phyloP scores from a whole-genome alignment of 2,113 vertebrate genomes.

The Tachysurus fulvidraco region DNA sequence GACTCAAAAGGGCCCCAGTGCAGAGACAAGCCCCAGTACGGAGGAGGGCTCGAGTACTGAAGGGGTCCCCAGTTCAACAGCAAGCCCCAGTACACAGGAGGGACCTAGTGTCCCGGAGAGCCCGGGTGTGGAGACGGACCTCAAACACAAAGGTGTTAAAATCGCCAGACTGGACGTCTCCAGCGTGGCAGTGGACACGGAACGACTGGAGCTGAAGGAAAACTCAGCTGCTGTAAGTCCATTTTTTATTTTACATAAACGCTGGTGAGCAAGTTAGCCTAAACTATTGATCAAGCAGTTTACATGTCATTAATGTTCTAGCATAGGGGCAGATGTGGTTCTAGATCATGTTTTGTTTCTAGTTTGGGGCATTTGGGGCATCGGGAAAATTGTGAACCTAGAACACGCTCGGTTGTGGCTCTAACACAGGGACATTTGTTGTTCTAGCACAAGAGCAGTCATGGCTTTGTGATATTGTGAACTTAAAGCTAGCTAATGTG shows the following conservation, averaged over 20 bases:
- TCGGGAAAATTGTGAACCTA: not conserved
- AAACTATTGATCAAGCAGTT: not conserved
- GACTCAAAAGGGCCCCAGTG: not conserved
- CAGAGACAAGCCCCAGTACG: slow-evolving; percentile 42
- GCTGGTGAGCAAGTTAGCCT: not conserved
- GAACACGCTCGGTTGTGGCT: fast-evolving
- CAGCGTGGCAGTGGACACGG: slow-evolving; percentile 91
- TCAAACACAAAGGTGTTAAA: slow-evolving; percentile 80
- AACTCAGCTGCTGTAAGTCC: slow-evolving; percentile 62
- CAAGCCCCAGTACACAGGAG: slow-evolving; percentile 5
- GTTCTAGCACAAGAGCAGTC: not conserved
- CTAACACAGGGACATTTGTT: not conserved
- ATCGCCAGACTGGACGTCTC: slow-evolving; percentile 93
- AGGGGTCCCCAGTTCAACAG: not conserved
- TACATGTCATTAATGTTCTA: not conserved
- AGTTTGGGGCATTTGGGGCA: not conserved
- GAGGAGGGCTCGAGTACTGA: slow-evolving; percentile 30
- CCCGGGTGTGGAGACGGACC: slow-evolving; percentile 39
- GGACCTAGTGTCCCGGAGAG: not conserved
- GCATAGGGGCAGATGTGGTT: not conserved
- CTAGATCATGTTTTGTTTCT: not conserved
- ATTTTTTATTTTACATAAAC: not conserved
- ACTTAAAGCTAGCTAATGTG: not conserved
- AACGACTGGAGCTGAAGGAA: slow-evolving; percentile 85
- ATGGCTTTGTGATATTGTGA: not conserved